Base-by-base conservation (phyloP, 2,797 vertebrate species). In the Acrossocheilus fasciatus region DNA sequence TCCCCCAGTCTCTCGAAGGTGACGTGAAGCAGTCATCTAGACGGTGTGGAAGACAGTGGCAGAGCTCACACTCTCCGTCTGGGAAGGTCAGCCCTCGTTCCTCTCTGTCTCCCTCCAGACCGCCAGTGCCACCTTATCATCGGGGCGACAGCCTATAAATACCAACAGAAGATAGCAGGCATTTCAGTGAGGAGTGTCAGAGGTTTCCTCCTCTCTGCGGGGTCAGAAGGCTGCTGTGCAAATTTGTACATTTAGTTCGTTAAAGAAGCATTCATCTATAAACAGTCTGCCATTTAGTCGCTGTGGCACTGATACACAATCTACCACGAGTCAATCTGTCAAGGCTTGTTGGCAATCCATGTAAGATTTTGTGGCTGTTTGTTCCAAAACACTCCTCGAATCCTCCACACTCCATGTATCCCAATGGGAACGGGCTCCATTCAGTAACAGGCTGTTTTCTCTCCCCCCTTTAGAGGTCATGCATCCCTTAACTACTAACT, bases 121-220 rank as follows among this genome's bases (percentile, higher is more conserved):
- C n/a, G 7, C n/a, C 74, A 68, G 64, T 36, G 50, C 64, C 68
- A 15, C 81, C 68, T 83, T 83, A 62, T 86, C 75, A 57, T 34
- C 43, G 73, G 45, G 73, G 59, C 41, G 41, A 62, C 83, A 62
- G 26, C 74, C 87, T 88, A 70, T 83, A 88, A 88, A 83, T 79
- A 86, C n/a, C 79, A 83, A 68, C 18, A 83, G 84, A 45, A 86
- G 87, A 88, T 73, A 83, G 74, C 30, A 74, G 54, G 52, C 43
- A 68, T 78, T 73, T 77, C 83, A 82, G 64, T 72, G 57, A 89
- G 78, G 75, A 69, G 86, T 70, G 87, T 50, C 72, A 64, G 34
- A 64, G 78, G 59, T 87, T 72, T 80, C 81, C 81, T 82, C 70
- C 30, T 54, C 52, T 88, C 75, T 78, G 20, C 8, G 4, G 87